Conservation (phyloP, 2,888 invertebrate species). For the Neoitamus cyanurus region DNA sequence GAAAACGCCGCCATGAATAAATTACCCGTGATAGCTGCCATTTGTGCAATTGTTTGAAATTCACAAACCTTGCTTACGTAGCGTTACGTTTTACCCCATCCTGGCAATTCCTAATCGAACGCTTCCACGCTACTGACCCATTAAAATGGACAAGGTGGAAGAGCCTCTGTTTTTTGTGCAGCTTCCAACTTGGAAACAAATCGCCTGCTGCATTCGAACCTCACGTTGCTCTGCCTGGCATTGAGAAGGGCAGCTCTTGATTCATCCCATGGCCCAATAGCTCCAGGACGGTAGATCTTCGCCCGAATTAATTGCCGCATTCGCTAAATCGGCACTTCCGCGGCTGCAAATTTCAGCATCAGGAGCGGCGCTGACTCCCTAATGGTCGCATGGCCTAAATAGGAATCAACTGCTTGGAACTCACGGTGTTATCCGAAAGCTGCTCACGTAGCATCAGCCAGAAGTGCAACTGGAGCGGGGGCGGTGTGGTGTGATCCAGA, state of each 20-base stretch:
- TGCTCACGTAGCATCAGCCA: neutral
- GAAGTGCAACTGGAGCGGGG: neutral
- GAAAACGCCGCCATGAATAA: neutral
- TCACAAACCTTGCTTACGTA: neutral
- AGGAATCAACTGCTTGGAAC: neutral
- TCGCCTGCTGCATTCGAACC: neutral
- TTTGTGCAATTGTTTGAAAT: neutral
- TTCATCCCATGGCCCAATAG: neutral
- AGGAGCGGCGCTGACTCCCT: neutral
- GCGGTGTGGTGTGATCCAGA: neutral
- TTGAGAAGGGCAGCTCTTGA: neutral
- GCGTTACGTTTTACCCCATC: neutral
- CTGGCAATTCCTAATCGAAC: neutral
- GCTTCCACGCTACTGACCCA: neutral
- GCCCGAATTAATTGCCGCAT: neutral
- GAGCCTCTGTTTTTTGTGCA: neutral
- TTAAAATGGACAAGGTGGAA: neutral
- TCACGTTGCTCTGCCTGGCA: neutral
- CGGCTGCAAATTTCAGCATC: neutral
- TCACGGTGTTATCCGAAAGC: neutral
- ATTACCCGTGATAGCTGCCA: neutral
- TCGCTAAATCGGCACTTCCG: conserved; percentile 5
- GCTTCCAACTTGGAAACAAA: neutral
- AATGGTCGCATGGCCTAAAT: neutral
- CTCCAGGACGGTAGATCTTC: neutral